Percentiles rank a stretch among this genome's conserved stretches.
These are phyloP conservation scores for Dicyrtoma fusca DNA, from an alignment of 2,888 invertebrate genomes.

Conservation along the genomic window DNA sequence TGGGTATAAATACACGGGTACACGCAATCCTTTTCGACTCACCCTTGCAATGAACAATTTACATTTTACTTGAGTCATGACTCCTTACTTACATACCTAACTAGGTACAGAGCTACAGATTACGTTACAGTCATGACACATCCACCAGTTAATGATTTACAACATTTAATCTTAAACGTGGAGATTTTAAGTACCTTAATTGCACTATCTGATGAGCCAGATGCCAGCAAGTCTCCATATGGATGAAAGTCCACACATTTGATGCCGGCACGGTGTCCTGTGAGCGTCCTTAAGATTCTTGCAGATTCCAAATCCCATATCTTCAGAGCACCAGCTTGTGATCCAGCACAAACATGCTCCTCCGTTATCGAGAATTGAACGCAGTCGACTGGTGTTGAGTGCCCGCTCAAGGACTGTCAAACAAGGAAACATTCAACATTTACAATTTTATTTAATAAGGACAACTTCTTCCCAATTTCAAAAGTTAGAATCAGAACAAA, in stretches of 20 bases:
- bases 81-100: no score
- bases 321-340: slow-evolving; percentile 89
- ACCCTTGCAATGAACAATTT: no score
- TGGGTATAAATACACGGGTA: no score
- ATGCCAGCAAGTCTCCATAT: slow-evolving; percentile 90
- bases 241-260: slow-evolving; percentile 93
- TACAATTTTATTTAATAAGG: no score
- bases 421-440: slow-evolving; percentile 8
- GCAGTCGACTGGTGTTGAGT: slow-evolving; percentile 91
- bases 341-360: slow-evolving; percentile 93
- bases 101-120: no score
- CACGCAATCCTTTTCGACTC: no score
- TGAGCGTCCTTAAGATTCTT: slow-evolving; percentile 86
- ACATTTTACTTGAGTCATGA: no score
- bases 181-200: slow-evolving; percentile 67
- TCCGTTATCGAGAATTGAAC: slow-evolving; percentile 93
- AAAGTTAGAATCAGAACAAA: no score
- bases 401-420: slow-evolving; percentile 83
- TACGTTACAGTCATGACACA: no score
- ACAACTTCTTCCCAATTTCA: no score
- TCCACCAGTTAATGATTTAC: slow-evolving; percentile 1
- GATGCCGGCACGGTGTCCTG: slow-evolving; percentile 83
- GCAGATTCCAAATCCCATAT: slow-evolving; percentile 96
- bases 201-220: slow-evolving; percentile 89
- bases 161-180: background rate